These are phyloP conservation scores for Peromyscus maniculatus DNA, from an alignment of 2,113 vertebrate genomes.

Conservation along the genomic window DNA sequence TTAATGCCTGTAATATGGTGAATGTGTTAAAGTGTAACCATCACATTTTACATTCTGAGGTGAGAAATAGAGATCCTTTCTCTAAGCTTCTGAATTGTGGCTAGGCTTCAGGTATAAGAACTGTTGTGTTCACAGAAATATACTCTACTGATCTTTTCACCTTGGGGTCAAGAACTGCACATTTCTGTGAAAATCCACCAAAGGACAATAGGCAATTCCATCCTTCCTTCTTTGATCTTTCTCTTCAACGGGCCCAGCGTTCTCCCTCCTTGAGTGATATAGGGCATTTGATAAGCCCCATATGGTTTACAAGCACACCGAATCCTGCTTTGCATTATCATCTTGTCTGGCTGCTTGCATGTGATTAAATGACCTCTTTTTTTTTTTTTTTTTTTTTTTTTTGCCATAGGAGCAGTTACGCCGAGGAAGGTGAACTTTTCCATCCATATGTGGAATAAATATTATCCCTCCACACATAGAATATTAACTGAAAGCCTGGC, in stretches of 20 bases:
- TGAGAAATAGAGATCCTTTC: constrained; percentile 44
- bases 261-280: constrained; percentile 53
- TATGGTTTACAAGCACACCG: constrained; percentile 60
- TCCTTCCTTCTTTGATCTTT: constrained; percentile 69
- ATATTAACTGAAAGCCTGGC: not conserved
- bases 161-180: constrained; percentile 28
- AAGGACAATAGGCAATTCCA: constrained; percentile 54
- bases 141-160: constrained; percentile 21
- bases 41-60: constrained; percentile 11
- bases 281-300: constrained; percentile 68
- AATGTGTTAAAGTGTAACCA: constrained; percentile 34
- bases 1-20: not conserved
- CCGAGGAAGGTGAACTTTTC: constrained; percentile 65
- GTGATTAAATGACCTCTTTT: constrained; percentile 71
- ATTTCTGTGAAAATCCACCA: constrained; percentile 42
- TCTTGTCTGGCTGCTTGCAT: constrained; percentile 70
- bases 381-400: constrained; percentile 22
- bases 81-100: constrained; percentile 31
- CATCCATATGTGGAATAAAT: constrained; percentile 60
- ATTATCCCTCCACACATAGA: constrained; percentile 45
- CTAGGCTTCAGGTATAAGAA: constrained; percentile 4
- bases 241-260: constrained; percentile 56
- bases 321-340: constrained; percentile 78
- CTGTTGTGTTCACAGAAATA: not conserved
- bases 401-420: constrained; percentile 53